phyloP scores from a whole-genome alignment of 2,888 invertebrate species.

The Anagyrus pseudococci region DNA sequence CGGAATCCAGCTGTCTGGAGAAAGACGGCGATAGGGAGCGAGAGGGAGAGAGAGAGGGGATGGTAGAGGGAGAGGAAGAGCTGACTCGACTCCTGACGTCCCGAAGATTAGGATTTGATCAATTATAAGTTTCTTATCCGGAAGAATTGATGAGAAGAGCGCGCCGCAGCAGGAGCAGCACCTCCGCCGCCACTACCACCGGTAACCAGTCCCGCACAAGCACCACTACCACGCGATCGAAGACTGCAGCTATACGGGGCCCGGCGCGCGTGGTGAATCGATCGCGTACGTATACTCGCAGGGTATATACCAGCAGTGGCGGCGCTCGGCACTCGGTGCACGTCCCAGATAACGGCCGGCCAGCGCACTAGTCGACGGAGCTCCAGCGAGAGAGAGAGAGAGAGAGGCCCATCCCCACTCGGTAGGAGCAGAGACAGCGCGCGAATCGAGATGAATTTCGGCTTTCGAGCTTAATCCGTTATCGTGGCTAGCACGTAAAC shows the following conservation, averaged over 20 bases:
- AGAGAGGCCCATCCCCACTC: conserved; percentile 39
- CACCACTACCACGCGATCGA: too few relatives aligned
- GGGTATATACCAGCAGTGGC: not conserved
- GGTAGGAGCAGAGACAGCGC: conserved; percentile 30
- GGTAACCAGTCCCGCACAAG: too few relatives aligned
- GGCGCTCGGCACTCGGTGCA: conserved; percentile 42
- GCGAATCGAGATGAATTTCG: conserved; percentile 54
- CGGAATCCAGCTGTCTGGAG: too few relatives aligned
- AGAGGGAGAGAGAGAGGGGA: too few relatives aligned
- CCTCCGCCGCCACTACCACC: too few relatives aligned
- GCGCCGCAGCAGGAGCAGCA: too few relatives aligned
- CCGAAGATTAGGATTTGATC: conserved; percentile 36
- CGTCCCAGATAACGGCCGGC: conserved; percentile 43
- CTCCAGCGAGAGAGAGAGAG: not conserved
- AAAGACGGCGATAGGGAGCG: too few relatives aligned
- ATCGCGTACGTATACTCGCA: conserved; percentile 4
- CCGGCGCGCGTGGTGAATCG: conserved; percentile 39
- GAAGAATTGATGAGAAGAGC: conserved; percentile 31
- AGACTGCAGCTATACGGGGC: not conserved
- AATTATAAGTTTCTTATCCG: conserved; percentile 37
- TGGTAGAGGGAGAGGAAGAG: too few relatives aligned
- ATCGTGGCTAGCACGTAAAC: conserved; percentile 53
- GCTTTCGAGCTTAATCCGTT: conserved; percentile 49
- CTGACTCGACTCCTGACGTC: too few relatives aligned
- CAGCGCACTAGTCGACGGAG: not conserved